Percentiles rank a stretch among this genome's conserved stretches.
Conservation (phyloP, 2,113 vertebrate genomes). For the Vulpes lagopus region DNA sequence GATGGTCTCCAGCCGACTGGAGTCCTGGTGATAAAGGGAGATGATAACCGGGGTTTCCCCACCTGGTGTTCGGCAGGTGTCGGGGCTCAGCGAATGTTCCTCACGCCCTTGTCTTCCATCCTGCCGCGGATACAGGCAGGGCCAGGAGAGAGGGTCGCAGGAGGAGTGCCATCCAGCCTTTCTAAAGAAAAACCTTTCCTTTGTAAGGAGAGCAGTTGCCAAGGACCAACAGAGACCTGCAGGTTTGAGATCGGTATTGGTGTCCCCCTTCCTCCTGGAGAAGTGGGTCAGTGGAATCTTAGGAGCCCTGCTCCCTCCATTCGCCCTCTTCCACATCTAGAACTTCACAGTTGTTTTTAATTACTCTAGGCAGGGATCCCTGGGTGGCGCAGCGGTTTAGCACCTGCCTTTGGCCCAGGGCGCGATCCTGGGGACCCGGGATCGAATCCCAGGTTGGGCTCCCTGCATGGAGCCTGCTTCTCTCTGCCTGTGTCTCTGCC, state of each 20-base stretch:
- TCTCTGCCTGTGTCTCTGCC: too few relatives aligned
- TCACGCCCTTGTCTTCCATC: not conserved
- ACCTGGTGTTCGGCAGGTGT: fast-evolving
- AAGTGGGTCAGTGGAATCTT: not conserved
- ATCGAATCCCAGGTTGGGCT: too few relatives aligned
- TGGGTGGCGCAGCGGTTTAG: too few relatives aligned
- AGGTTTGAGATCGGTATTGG: not conserved
- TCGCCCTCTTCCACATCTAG: not conserved
- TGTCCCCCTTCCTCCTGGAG: not conserved
- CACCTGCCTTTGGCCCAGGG: too few relatives aligned
- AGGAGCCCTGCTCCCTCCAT: not conserved
- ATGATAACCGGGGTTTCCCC: not conserved
- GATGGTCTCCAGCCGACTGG: not conserved
- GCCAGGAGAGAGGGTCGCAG: not conserved
- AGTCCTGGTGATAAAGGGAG: not conserved
- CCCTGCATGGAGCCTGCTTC: too few relatives aligned
- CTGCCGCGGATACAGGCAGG: fast-evolving
- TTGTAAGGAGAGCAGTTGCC: not conserved
- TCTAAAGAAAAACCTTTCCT: not conserved
- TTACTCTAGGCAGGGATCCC: not conserved
- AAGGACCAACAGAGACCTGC: not conserved
- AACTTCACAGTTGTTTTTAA: not conserved
- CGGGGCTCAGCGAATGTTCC: not conserved
- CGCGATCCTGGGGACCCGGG: too few relatives aligned
- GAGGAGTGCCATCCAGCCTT: not conserved